These are phyloP conservation scores for Meda fulgida DNA, from an alignment of 2,797 vertebrate species.

Conservation along the genomic window DNA sequence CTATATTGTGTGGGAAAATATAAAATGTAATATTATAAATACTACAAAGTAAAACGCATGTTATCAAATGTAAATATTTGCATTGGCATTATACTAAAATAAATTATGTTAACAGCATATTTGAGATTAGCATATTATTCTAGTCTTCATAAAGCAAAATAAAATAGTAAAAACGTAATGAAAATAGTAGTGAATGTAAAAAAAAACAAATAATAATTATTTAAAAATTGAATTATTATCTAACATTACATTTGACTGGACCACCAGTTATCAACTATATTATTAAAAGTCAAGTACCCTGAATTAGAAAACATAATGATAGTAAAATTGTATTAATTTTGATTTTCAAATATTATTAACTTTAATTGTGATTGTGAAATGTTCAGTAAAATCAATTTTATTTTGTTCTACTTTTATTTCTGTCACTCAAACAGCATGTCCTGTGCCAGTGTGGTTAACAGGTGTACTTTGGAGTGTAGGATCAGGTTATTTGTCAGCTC, in stretches of 20 bases:
- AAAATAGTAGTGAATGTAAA: not conserved
- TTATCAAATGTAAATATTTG: not conserved
- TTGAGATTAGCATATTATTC: not conserved
- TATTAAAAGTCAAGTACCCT: not conserved
- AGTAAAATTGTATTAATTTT: not conserved
- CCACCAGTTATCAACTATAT: too few relatives aligned
- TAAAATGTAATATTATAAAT: not conserved
- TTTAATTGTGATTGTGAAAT: not conserved
- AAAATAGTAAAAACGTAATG: not conserved
- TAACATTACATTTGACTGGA: not conserved
- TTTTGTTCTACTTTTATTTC: not conserved
- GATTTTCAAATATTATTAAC: not conserved
- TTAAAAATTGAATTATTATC: not conserved
- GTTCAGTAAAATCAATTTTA: not conserved
- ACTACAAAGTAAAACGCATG: not conserved
- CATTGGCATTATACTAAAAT: not conserved
- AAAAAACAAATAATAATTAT: not conserved
- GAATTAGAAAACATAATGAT: not conserved
- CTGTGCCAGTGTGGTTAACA: slow-evolving; percentile 60
- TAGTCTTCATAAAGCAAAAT: not conserved
- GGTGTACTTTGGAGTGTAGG: slow-evolving; percentile 77
- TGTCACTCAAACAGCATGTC: not conserved
- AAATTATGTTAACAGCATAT: not conserved
- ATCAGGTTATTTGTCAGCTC: slow-evolving; percentile 23
- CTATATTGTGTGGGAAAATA: not conserved